Base-by-base conservation (phyloP, 2,113 vertebrate genomes). In the Muntiacus muntjak region DNA sequence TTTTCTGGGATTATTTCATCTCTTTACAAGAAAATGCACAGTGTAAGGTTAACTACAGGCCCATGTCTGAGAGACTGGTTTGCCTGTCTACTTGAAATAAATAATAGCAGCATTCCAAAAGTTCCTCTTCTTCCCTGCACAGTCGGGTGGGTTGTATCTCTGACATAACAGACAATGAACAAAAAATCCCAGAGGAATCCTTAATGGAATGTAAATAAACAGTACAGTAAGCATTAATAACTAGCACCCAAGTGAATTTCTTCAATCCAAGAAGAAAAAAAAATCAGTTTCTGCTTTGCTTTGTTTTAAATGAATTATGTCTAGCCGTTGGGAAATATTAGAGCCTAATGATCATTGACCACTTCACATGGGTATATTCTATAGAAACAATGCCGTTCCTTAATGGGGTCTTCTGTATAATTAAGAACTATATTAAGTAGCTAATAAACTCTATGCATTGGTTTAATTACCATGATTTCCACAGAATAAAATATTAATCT, bases 1-100 rank as follows among this genome's bases (percentile, higher is more conserved):
- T 98, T 97, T 62, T 93, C 74, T 96, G 55, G 12, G 94, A 98
- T 57, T 83, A 47, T 97, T 98, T 98, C n/a, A 83, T 91, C 55
- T 92, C 93, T 84, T 87, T 58, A 43, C 45, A 96, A 79, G 40
- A 98, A 96, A 97, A 98, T 5, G 87, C 30, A 62, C 33, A 93
- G 10, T 16, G 15, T 58, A 40, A 96, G 36, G 81, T 86, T 97
- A 97, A 94, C 40, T 67, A 78, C 7, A 15, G 10, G 60, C 89
- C 67, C 57, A 2, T 19, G 28, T 89, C 74, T 97, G 55, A 94
- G 58, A 54, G 17, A 95, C 40, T 7, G 90, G 36, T 17, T 40
- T 93, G 21, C 25, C 30, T 89, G 17, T 50, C 84, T 78, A 86
- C 19, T 40, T 93, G 12, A 92, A 98, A 57, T 4, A 81, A 97